A percentile compares a stretch with the other conserved stretches of the same genome.
These are phyloP conservation scores for Falco peregrinus DNA, from an alignment of 2,797 vertebrate genomes.

Conservation along the genomic window DNA sequence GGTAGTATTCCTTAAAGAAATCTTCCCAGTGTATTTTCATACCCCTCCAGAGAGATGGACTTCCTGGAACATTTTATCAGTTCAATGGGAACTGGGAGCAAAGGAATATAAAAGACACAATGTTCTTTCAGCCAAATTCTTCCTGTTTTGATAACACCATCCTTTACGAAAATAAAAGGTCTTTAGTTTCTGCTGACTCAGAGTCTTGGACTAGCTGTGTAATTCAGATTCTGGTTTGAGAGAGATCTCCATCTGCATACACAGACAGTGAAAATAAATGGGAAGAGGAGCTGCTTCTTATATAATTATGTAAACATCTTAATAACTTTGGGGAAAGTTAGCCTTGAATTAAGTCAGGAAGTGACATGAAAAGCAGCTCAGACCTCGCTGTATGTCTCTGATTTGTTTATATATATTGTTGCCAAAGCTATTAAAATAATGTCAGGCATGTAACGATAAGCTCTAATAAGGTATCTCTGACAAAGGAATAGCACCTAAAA, in stretches of 20 bases:
- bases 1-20: background rate
- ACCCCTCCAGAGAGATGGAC: background rate
- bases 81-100: background rate
- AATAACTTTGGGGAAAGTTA: constrained; percentile 10
- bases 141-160: constrained; percentile 13
- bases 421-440: constrained; percentile 56
- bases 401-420: constrained; percentile 59
- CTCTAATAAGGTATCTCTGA: constrained; percentile 42
- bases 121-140: constrained; percentile 23
- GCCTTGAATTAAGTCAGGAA: constrained; percentile 31
- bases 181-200: constrained; percentile 19
- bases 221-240: background rate
- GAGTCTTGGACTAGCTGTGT: background rate
- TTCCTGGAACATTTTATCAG: background rate
- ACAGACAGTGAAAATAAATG: background rate
- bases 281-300: background rate
- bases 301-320: background rate
- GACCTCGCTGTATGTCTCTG: background rate
- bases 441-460: constrained; percentile 42
- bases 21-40: constrained; percentile 3
- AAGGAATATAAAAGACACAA: background rate
- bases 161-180: background rate
- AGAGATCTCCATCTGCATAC: background rate
- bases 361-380: constrained; percentile 8
- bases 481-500: background rate